Base-by-base conservation (phyloP, 2,113 vertebrate genomes). In the Scolopax mira region DNA sequence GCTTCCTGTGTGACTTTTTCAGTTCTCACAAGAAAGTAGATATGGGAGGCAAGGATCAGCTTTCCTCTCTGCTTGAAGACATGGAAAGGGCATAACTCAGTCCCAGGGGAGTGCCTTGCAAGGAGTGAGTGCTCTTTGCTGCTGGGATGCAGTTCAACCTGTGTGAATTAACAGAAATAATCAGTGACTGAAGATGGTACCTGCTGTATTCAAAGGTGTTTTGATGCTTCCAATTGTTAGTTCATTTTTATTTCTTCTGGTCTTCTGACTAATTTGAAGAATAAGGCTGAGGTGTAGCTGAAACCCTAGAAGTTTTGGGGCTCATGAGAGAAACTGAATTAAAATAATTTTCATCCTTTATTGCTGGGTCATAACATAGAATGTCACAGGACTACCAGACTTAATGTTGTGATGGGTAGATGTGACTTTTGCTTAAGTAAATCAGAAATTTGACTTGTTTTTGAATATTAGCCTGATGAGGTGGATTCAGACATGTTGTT, bases 11-110 rank as follows among this genome's bases (percentile, higher is more conserved):
- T n/a, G 28, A 24, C 16, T 85, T 49, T 7, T 54, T 17, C 11
- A 73, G 2, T 65, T 61, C 28, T 70, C 11, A 31, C 2, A 42
- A 16, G 17, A 24, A 70, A 60, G 15, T 1, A 0, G 8, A 1
- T 54, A 8, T 41, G 13, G 16, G 21, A 93, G 24, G 28, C 24
- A 7, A 69, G 48, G 39, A 31, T 60, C 16, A 44, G 13, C 9
- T 66, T 66, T 41, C 8, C 6, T 70, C 1, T 2, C 1, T 9
- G 14, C 13, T 25, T 75, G 41, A 74, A 42, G 51, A n/a, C 2
- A 4, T 46, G 39, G 24, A 58, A 33, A 9, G 16, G 30, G 4
- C 6, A 1, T 48, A 85, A 44, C 6, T 85, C 7, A 3, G 28
- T 90, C 7, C 37, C 21, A 15, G 24, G 9, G 16, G 5, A 30